phyloP scores from a whole-genome alignment of 2,797 vertebrate species.

The Gymnodraco acuticeps region DNA sequence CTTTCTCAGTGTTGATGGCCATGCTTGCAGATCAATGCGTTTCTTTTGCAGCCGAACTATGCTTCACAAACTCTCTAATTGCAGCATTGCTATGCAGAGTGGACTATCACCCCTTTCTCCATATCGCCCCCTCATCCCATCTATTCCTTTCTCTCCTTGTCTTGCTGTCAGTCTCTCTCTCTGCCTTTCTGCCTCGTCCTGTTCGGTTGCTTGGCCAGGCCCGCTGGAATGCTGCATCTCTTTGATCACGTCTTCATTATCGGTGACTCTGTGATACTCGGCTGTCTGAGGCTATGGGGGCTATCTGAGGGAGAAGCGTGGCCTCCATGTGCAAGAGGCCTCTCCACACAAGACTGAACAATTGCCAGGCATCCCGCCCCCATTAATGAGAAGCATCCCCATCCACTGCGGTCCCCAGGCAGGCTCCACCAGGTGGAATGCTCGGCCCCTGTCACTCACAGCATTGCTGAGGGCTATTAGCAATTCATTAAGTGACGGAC shows the following conservation, averaged over 20 bases:
- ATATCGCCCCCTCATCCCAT: constrained; percentile 15
- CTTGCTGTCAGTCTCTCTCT: constrained; percentile 49
- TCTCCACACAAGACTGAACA: constrained; percentile 77
- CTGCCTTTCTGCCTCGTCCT: constrained; percentile 32
- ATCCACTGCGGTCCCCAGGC: constrained; percentile 63
- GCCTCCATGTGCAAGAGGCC: constrained; percentile 68
- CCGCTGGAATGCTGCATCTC: constrained; percentile 74
- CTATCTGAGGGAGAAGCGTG: constrained; percentile 59
- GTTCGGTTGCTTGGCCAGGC: constrained; percentile 70
- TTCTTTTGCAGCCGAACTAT: constrained; percentile 46
- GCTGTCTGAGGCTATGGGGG: constrained; percentile 57
- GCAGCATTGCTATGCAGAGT: constrained; percentile 60
- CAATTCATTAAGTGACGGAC: constrained; percentile 79
- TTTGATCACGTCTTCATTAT: constrained; percentile 84
- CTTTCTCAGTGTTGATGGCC: constrained; percentile 26
- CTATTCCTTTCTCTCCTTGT: constrained; percentile 25
- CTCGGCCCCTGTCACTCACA: constrained; percentile 75
- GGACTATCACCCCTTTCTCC: constrained; percentile 33
- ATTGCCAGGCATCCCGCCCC: constrained; percentile 78
- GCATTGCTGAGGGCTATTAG: constrained; percentile 79
- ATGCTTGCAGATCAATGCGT: constrained; percentile 40
- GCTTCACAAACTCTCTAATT: constrained; percentile 57
- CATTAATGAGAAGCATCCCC: constrained; percentile 82
- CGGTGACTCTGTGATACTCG: constrained; percentile 65
- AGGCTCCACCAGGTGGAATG: constrained; percentile 78